Conservation (phyloP, 2,797 vertebrate species). For the Anguilla anguilla region DNA sequence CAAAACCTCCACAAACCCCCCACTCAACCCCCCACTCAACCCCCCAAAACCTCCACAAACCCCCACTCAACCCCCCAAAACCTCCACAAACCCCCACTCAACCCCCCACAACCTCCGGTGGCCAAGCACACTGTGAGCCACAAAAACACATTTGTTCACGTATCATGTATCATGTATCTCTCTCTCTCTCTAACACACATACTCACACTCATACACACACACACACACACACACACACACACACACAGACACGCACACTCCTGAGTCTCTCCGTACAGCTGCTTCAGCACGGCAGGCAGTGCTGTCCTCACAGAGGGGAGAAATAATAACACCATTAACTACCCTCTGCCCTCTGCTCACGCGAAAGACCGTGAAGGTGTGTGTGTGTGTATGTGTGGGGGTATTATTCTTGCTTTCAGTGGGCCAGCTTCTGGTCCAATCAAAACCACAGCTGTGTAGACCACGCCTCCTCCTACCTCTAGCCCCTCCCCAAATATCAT, state of each 20-base stretch:
- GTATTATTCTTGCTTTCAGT: not conserved
- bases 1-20: no score
- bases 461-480: not conserved
- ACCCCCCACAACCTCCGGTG: no score
- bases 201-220: not conserved
- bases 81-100: no score
- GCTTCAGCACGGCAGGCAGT: not conserved
- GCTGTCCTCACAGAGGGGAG: not conserved
- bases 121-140: not conserved
- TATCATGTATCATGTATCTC: no score
- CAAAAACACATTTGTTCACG: no score
- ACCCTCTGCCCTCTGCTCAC: not conserved
- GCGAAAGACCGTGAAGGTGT: not conserved
- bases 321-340: not conserved
- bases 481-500: slow-evolving; percentile 65
- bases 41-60: no score
- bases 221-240: not conserved
- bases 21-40: no score
- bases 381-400: not conserved
- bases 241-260: not conserved
- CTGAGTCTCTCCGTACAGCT: not conserved
- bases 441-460: not conserved
- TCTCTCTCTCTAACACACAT: no score
- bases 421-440: not conserved
- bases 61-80: no score